These are phyloP conservation scores for Drosophila kuntzei DNA, from an alignment of 2,888 invertebrate genomes.

Conservation along the genomic window DNA sequence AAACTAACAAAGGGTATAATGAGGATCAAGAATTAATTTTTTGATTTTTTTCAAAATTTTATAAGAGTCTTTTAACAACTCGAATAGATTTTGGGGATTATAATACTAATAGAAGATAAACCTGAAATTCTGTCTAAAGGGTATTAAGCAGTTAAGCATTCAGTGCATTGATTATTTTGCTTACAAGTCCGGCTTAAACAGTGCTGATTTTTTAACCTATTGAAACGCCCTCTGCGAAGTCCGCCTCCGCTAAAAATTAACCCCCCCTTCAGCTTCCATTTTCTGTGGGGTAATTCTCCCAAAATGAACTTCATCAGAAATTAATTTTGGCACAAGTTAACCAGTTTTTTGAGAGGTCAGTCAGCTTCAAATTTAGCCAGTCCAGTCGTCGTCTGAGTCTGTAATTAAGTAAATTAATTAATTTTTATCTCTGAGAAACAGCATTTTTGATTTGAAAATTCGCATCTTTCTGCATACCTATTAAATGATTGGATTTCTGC, in stretches of 20 bases:
- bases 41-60: too few relatives aligned
- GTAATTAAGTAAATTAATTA: slow-evolving; percentile 77
- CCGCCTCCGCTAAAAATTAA: background rate
- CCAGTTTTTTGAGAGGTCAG: slow-evolving; percentile 56
- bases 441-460: slow-evolving; percentile 29
- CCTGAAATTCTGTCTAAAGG: background rate
- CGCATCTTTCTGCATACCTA: slow-evolving; percentile 34
- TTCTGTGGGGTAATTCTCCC: background rate
- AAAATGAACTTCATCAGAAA: slow-evolving; percentile 33
- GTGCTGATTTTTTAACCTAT: background rate
- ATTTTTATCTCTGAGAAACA: slow-evolving; percentile 49
- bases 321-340: slow-evolving; percentile 70
- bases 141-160: background rate
- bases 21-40: too few relatives aligned
- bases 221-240: background rate
- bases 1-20: background rate
- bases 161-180: background rate
- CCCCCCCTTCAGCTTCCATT: background rate
- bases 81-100: too few relatives aligned
- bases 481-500: slow-evolving; percentile 38
- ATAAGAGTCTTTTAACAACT: background rate
- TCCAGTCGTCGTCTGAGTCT: slow-evolving; percentile 29
- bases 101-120: background rate
- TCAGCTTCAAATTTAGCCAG: slow-evolving; percentile 19
- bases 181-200: background rate